Evolutionary conservation across 2,113 vertebrate genomes (phyloP).

Genomic region (Meleagris gallopavo): DNA sequence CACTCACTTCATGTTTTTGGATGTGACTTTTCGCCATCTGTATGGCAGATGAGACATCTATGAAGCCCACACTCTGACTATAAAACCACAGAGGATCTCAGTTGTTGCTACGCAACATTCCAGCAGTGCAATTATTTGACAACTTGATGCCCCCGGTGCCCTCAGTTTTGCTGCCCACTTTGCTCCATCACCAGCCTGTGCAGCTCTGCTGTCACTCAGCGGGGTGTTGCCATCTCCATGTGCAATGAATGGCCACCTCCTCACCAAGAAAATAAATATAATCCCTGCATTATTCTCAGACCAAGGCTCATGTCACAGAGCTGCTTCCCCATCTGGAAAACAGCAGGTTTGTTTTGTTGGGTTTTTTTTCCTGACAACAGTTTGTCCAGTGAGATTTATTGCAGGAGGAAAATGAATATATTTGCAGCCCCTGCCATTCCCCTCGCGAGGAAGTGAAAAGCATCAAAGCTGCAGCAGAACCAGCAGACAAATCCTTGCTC

Average conservation of each 20-base stretch:
- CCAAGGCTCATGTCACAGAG: not conserved
- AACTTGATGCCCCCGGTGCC: not conserved
- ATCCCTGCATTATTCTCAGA: not conserved
- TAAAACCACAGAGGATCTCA: not conserved
- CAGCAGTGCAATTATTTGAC: not conserved
- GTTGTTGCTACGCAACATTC: slow-evolving; percentile 11
- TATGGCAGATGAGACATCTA: not conserved
- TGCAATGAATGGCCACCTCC: not conserved
- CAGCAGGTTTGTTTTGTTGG: not conserved
- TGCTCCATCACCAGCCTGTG: not conserved
- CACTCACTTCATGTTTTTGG: not conserved
- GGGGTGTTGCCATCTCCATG: not conserved
- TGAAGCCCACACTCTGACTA: not conserved
- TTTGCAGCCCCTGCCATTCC: not conserved
- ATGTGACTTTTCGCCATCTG: not conserved
- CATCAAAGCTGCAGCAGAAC: not conserved
- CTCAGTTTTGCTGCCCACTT: not conserved
- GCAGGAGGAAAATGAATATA: slow-evolving; percentile 12
- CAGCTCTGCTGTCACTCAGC: not conserved
- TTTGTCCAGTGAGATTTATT: slow-evolving; percentile 19
- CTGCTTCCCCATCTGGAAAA: slow-evolving; percentile 6
- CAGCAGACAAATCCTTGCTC: not conserved
- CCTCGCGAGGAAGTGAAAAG: not conserved
- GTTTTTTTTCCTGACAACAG: not conserved
- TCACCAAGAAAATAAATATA: not conserved